Evolutionary conservation across 2,113 vertebrate genomes (phyloP).

Genomic region (Aptenodytes forsteri): DNA sequence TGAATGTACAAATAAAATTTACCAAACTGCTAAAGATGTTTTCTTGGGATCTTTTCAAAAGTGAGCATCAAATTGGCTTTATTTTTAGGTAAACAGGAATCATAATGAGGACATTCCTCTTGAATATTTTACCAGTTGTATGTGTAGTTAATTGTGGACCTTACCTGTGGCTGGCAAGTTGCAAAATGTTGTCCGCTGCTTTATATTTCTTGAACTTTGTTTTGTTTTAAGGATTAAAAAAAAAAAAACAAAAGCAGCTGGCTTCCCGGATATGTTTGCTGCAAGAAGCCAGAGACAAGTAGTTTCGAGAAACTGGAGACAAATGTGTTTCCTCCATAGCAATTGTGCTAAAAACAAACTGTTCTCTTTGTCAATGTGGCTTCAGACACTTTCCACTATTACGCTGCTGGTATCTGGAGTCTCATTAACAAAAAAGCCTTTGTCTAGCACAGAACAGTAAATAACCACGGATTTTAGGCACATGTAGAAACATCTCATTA

Average conservation of each 20-base stretch:
- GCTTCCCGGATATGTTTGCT: background rate
- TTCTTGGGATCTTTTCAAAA: background rate
- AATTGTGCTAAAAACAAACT: constrained; percentile 29
- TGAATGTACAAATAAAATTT: background rate
- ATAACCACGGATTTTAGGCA: background rate
- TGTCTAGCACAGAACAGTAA: background rate
- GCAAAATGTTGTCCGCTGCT: background rate
- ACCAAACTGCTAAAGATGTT: background rate
- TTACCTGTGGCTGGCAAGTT: background rate
- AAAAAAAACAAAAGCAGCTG: background rate
- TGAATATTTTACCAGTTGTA: background rate
- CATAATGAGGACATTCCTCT: background rate
- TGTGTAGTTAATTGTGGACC: background rate
- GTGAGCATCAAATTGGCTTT: background rate
- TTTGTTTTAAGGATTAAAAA: constrained; percentile 15
- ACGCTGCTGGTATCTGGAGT: background rate
- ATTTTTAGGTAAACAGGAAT: background rate
- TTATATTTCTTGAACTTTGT: constrained; percentile 4
- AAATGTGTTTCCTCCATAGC: constrained; percentile 10
- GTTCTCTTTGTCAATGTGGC: background rate
- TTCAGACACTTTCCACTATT: constrained; percentile 17
- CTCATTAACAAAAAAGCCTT: background rate
- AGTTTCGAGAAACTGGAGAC: background rate
- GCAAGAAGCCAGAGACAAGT: constrained; percentile 32
- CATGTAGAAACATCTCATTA: background rate